Base-by-base conservation (phyloP, 2,888 invertebrate species). In the Sesia apiformis region DNA sequence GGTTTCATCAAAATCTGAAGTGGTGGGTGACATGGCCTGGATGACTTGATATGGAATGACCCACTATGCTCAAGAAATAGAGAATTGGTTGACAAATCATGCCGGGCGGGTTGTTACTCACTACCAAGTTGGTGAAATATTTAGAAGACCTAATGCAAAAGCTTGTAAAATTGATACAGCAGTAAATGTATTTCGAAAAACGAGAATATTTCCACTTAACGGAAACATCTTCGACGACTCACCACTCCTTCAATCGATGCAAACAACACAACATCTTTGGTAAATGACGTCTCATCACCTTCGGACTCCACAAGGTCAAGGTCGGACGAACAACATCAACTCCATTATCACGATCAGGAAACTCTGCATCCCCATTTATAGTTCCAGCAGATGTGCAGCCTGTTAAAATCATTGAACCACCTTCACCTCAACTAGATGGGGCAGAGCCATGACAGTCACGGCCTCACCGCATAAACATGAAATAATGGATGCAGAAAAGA, bases 261-360 rank as follows among this genome's bases (percentile, higher is more conserved):
- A 57, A 57, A 53, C 56, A 53, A 39, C 53, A 40, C 52, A 7
- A 51, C 57, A 57, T 40, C 56, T 46, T 51, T 57, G 51, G 50
- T 53, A 39, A 58, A 57, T 57, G 51, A 40, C 54, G 38, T 50
- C 53, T 52, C 57, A 1, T 49, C 43, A 46, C 51, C 42, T 57
- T 57, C 41, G 40, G 46, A 50, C 38, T 49, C 38, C 51, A 39
- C 50, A 56, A 57, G 6, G 42, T 5, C 43, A 53, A 53, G 57
- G n/a, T n/a, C n/a, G n/a, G n/a, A 52, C 57, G 53, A 57, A 57
- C 40, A 57, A 57, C 57, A 40, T 56, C 55, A 57, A 49, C 53
- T 39, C 5, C 56, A 57, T 56, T 46, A 57, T 49, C 52, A 52
- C 42, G 46, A 52, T 39, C 38, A 51, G 49, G 49, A 49, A 56